A percentile compares a stretch with the other conserved stretches of the same genome.
Conservation (phyloP, 2,113 vertebrate genomes). For the Pipra filicauda region DNA sequence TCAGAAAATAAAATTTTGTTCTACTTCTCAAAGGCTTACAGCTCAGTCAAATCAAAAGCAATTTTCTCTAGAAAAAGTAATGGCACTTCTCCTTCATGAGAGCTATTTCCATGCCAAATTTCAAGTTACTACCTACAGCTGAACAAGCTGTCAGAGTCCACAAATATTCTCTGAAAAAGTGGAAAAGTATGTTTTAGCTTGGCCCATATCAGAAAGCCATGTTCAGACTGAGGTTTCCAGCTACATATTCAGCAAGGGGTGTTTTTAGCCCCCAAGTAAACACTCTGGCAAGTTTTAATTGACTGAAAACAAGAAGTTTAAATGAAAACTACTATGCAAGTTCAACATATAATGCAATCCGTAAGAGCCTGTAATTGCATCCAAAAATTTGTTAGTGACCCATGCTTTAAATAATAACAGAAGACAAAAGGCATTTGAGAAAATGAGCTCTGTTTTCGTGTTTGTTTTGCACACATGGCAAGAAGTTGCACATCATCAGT, state of each 20-base stretch:
- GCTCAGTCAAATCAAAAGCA: constrained; percentile 2
- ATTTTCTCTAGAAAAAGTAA: constrained; percentile 23
- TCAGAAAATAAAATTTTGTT: background rate
- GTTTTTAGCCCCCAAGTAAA: background rate
- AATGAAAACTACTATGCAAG: background rate
- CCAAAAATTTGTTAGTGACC: background rate
- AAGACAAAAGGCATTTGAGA: background rate
- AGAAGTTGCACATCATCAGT: background rate
- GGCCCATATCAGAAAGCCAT: background rate
- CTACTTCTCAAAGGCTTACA: background rate
- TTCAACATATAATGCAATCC: background rate
- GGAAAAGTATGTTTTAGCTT: background rate
- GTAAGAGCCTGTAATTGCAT: background rate
- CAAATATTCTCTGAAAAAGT: background rate
- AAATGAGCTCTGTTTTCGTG: background rate
- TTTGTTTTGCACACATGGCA: background rate
- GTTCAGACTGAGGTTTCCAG: background rate
- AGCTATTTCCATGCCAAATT: constrained; percentile 29
- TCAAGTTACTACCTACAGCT: constrained; percentile 21
- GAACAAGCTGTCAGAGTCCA: background rate
- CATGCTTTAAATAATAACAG: background rate
- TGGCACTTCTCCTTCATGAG: background rate
- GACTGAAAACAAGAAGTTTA: background rate
- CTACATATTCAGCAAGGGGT: background rate
- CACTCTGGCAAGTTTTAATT: background rate